Evolutionary conservation across 2,888 invertebrate species (phyloP), one percentile per base, ranked within the genome.

Genomic region (Drosophila engyochracea): DNA sequence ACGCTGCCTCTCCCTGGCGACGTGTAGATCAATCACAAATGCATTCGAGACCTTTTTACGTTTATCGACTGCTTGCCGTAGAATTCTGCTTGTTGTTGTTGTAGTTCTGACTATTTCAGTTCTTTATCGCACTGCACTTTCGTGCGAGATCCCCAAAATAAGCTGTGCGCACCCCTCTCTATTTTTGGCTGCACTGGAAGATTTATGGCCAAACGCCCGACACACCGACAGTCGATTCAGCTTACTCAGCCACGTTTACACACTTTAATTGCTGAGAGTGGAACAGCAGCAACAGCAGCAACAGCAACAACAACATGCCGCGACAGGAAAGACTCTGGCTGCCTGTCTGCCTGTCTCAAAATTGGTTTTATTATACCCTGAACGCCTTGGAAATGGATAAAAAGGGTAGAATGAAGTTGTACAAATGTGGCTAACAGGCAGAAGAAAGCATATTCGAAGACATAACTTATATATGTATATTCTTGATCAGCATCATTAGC

Each of bases 291-390:
- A 69, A 57, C 51, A 47, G 33, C 63, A 61, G 12, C 54, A 25
- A 28, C 66, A 62, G 58, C 58, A 53, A 35, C 65, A 57, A 41
- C 65, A 31, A 51, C 66, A 51, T 58, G 55, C 68, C 85, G 89
- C 84, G 81, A 85, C 85, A 85, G 90, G 90, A 85, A 85, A 85
- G 70, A 79, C 90, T 85, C 74, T 59, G 65, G 74, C 74, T 58
- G 69, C 41, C 73, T 60, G 70, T 53, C 66, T 78, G 59, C n/a
- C n/a, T 19, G 37, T 7, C 47, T 25, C 1, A 70, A 88, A 89
- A 85, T 85, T 85, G 88, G 70, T 76, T 87, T 76, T 39, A 28
- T 28, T 54, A 54, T 25, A 35, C 16, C 4, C 47, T 28, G 25
- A 47, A 16, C 16, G 47, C 16, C 47, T 47, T 47, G 47, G 22